Percentiles rank a stretch among this genome's conserved stretches.
Conservation (phyloP, 1,140 invertebrate genomes). For the Lasioglossum baleicum region DNA sequence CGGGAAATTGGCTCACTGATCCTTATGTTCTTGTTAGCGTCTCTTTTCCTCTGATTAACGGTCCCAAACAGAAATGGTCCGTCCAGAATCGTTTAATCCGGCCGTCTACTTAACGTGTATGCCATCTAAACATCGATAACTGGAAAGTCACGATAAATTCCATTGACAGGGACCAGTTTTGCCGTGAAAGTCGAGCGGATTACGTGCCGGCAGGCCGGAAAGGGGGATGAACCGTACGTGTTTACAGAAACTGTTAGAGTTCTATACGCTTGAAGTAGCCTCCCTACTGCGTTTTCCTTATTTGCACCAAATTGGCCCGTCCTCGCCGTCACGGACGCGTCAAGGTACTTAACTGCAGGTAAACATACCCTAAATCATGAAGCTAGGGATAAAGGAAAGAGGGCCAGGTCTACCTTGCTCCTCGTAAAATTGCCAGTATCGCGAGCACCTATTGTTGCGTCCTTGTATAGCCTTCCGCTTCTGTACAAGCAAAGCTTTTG, state of each 20-base stretch:
- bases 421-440: conserved; percentile 52
- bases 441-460: conserved; percentile 29
- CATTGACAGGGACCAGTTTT: background rate
- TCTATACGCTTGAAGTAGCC: conserved; percentile 53
- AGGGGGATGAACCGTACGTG: conserved; percentile 37
- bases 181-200: conserved; percentile 15
- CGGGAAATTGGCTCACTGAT: background rate
- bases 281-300: conserved; percentile 45
- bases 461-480: conserved; percentile 20
- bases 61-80: background rate
- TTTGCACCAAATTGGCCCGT: conserved; percentile 54
- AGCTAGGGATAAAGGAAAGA: background rate
- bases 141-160: conserved; percentile 8
- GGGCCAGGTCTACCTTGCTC: conserved; percentile 39
- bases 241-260: conserved; percentile 64
- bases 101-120: background rate
- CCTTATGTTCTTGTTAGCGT: background rate
- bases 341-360: conserved; percentile 67
- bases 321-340: conserved; percentile 52
- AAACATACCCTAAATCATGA: conserved; percentile 69
- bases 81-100: background rate
- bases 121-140: background rate
- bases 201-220: conserved; percentile 21
- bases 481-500: conserved; percentile 6
- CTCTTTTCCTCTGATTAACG: background rate